Evolutionary conservation across 2,888 invertebrate genomes (phyloP), one percentile per base, ranked within the genome.

Genomic region (Hirtodrosophila alboralis): DNA sequence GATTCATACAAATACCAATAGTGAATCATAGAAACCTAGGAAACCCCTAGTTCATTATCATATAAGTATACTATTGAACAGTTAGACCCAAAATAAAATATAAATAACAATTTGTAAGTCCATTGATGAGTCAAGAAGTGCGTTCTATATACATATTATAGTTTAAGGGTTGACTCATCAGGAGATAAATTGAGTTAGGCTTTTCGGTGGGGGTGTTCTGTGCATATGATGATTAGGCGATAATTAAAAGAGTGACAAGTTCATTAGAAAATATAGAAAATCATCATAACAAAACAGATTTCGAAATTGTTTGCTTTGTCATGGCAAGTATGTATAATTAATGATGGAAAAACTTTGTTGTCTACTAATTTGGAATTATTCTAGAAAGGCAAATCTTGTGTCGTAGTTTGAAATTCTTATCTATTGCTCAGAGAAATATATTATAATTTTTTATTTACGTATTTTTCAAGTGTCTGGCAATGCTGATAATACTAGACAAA

Each of bases 11-110:
- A 13, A 4, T 10, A 10, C 6, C 7, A 12, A 10, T 1, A 10
- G 30, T 76, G 78, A 76, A 36, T 76, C 76, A 76, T 10, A n/a
- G 4, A 2, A 43, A 8, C 10, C 37, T 68, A 68, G 76, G 83
- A 43, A 81, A 81, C 69, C 74, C 76, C 83, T 77, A 28, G 41
- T 69, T 74, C 23, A 56, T 41, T 62, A 76, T 58, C 66, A 16
- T 31, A 8, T 33, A 31, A n/a, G n/a, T n/a, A n/a, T n/a, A n/a
- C n/a, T 30, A 41, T 47, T 27, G 31, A 40, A 53, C 34, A 53
- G 38, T 21, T 53, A 45, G 67, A 52, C 40, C 31, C 28, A 51
- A 51, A 53, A 41, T 28, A 21, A 21, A 21, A 21, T 4, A 21
- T 4, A 21, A 21, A 21, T 4, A 23, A 23, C 23, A 23, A 30